These are phyloP conservation scores for Tetragnatha versicolor DNA, from an alignment of 1,140 invertebrate species.

Conservation along the genomic window DNA sequence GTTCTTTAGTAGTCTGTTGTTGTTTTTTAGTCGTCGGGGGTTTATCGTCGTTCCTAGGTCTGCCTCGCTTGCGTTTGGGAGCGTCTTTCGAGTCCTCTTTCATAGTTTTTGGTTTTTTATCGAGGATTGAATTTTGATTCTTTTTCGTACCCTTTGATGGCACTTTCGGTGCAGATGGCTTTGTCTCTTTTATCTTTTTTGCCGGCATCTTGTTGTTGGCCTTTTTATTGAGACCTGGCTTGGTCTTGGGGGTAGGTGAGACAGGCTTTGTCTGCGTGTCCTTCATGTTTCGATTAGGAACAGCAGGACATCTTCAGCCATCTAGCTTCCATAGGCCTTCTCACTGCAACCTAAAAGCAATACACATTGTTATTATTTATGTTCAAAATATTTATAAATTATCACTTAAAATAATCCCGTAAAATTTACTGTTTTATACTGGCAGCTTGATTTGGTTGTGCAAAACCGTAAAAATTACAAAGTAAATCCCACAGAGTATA, in stretches of 20 bases:
- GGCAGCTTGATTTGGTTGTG: no score
- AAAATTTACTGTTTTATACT: neutral
- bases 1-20: slow-evolving; percentile 24
- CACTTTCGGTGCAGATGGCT: neutral
- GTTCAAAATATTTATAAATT: neutral
- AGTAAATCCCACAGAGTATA: neutral
- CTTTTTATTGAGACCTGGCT: slow-evolving; percentile 23
- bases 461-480: neutral
- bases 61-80: slow-evolving; percentile 20
- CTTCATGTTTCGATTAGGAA: slow-evolving; percentile 25
- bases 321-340: neutral
- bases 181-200: slow-evolving; percentile 38
- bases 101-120: slow-evolving; percentile 17
- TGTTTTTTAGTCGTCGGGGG: no score
- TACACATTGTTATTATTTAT: no score
- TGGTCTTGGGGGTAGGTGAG: slow-evolving; percentile 1
- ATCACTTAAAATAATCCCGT: neutral
- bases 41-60: slow-evolving; percentile 31
- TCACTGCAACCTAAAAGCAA: neutral
- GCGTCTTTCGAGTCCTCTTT: neutral
- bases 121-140: neutral
- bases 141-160: neutral
- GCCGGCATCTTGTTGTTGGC: slow-evolving; percentile 37
- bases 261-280: slow-evolving; percentile 20
- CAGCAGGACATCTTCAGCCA: slow-evolving; percentile 26